These are phyloP conservation scores for Thereuonema tuberculata DNA, from an alignment of 1,140 invertebrate genomes.

Conservation along the genomic window DNA sequence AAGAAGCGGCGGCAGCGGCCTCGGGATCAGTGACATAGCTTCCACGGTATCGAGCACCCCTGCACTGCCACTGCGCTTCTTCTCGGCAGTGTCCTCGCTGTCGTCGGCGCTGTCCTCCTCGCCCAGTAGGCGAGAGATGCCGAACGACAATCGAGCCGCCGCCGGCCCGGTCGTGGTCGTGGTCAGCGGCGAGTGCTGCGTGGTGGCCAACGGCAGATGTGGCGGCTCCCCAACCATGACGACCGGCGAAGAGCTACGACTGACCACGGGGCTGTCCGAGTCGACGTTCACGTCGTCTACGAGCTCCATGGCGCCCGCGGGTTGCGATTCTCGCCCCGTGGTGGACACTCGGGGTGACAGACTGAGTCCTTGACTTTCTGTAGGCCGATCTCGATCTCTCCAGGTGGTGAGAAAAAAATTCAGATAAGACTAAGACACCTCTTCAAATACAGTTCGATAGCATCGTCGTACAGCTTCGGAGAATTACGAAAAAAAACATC, in stretches of 20 bases:
- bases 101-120: background rate
- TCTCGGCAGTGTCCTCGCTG: background rate
- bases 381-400: too few species aligned
- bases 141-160: constrained; percentile 4
- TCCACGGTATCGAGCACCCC: background rate
- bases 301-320: background rate
- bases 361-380: too few species aligned
- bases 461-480: too few species aligned
- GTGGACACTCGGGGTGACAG: too few species aligned
- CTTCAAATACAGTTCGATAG: too few species aligned
- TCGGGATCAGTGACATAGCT: background rate
- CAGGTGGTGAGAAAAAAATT: too few species aligned
- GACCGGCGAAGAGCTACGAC: background rate
- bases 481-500: too few species aligned
- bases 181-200: background rate
- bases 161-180: background rate
- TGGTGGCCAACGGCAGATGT: background rate
- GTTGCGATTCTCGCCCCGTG: too few species aligned
- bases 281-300: background rate
- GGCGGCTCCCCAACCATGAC: background rate
- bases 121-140: constrained; percentile 11
- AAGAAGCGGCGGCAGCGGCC: background rate
- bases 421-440: too few species aligned
- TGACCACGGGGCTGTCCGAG: background rate
- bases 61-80: background rate